phyloP scores from a whole-genome alignment of 1,140 invertebrate genomes.

The Copidosoma floridanum region DNA sequence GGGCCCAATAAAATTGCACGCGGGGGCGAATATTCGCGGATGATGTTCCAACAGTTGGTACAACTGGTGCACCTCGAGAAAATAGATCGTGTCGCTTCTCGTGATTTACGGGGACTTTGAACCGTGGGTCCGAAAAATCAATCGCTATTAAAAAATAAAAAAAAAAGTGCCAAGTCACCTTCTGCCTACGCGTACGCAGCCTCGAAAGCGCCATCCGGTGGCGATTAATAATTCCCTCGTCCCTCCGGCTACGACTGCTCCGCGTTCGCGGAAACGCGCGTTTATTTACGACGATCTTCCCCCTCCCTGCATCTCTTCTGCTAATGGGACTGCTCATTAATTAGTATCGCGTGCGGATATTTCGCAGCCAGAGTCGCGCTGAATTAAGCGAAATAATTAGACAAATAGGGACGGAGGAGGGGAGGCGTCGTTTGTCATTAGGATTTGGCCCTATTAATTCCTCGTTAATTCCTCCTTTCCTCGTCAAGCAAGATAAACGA shows the following conservation, averaged over 20 bases:
- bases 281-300: constrained; percentile 16
- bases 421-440: constrained; percentile 55
- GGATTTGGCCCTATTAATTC: constrained; percentile 56
- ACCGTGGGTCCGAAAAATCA: too few relatives aligned
- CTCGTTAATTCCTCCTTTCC: constrained; percentile 59
- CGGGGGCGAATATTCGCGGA: constrained; percentile 33
- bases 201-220: not conserved
- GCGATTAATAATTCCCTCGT: constrained; percentile 23
- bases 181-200: too few relatives aligned
- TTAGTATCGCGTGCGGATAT: constrained; percentile 53
- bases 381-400: constrained; percentile 59
- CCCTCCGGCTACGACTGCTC: not conserved
- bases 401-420: constrained; percentile 53
- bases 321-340: constrained; percentile 53
- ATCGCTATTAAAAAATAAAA: too few relatives aligned
- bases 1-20: constrained; percentile 39
- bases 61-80: constrained; percentile 9
- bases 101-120: constrained; percentile 16
- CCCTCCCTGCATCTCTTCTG: not conserved
- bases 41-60: constrained; percentile 39
- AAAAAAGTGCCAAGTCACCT: too few relatives aligned
- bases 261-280: constrained; percentile 9
- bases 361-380: constrained; percentile 43
- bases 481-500: constrained; percentile 59
- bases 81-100: not conserved